Base-by-base conservation (phyloP, 2,888 invertebrate genomes). In the Acanthococcus lagerstroemiae region DNA sequence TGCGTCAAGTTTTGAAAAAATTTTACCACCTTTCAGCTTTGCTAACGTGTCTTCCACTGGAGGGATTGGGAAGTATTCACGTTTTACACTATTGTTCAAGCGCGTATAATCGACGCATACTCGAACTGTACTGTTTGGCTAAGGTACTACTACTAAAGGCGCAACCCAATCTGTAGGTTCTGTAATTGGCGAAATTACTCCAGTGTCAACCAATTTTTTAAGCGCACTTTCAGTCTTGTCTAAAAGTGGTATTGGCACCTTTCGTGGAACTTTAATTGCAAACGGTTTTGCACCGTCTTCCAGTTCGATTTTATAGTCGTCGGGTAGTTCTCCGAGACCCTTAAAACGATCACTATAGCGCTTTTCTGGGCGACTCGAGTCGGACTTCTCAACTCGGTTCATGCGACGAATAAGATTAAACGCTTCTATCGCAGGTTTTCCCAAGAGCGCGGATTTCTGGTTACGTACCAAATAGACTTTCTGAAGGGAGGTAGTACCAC, bases 121-220 rank as follows among this genome's bases (percentile, higher is more conserved):
- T 30, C 73, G 60, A 17, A 74, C 72, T 27, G 72, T 73, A 3
- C 70, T 72, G 67, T 72, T 69, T 52, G 69, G 69, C 66, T 74
- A 73, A 46, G 73, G 71, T 17, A 73, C 72, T 25, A 74, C 67
- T 3, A 74, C 73, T 6, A 75, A 71, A 7, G 74, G 71, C 69
- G 74, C 73, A 67, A 76, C 71, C 74, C 75, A 76, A 26, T 65
- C 44, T 30, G 72, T 72, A 22, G 73, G 73, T 48, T 71, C 72
- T 19, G 45, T 67, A 21, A 46, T 27, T 26, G 26, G 26, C 19
- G 25, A 45, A n/a, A 55, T 48, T 19, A 66, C 19, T 12, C 27
- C 19, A 46, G 30, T 27, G 2, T 66, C 44, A 17, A 54, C 27
- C n/a, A 66, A 15, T 12, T 27, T 4, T 48, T 6, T 19, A 15